Evolutionary conservation across 2,888 invertebrate genomes (phyloP).

Genomic region (Orchesellides sinensis): DNA sequence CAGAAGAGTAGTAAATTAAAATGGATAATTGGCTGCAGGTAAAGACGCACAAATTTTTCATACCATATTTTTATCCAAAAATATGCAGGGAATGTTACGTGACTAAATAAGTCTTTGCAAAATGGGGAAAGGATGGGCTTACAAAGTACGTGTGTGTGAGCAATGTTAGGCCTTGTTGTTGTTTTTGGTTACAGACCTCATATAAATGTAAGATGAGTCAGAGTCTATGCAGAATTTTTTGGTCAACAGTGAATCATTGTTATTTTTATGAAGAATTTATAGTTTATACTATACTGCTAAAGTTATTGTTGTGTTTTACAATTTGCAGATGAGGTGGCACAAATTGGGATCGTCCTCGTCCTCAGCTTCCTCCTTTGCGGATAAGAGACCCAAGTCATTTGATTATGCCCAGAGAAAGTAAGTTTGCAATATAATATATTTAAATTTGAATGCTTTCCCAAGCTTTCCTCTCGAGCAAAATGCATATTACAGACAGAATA

Average conservation of each 20-base stretch:
- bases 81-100: neutral
- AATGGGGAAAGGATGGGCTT: neutral
- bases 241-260: neutral
- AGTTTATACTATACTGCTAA: neutral
- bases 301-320: neutral
- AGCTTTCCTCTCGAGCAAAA: too few species aligned
- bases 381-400: slow-evolving; percentile 72
- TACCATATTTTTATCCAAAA: too few species aligned
- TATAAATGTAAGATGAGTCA: neutral
- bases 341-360: slow-evolving; percentile 60
- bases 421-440: too few species aligned
- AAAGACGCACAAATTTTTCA: slow-evolving; percentile 14
- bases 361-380: slow-evolving; percentile 40
- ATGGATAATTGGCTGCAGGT: slow-evolving; percentile 53
- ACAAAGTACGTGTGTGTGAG: neutral
- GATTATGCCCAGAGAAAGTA: slow-evolving; percentile 74
- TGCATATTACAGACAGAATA: too few species aligned
- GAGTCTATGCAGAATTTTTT: neutral
- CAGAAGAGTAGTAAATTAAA: neutral
- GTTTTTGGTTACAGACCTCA: neutral
- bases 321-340: slow-evolving; percentile 73
- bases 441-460: neutral
- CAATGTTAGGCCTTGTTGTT: neutral
- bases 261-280: too few species aligned
- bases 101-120: neutral